Base-by-base conservation (phyloP, 2,888 invertebrate species). In the Andrena minutula region DNA sequence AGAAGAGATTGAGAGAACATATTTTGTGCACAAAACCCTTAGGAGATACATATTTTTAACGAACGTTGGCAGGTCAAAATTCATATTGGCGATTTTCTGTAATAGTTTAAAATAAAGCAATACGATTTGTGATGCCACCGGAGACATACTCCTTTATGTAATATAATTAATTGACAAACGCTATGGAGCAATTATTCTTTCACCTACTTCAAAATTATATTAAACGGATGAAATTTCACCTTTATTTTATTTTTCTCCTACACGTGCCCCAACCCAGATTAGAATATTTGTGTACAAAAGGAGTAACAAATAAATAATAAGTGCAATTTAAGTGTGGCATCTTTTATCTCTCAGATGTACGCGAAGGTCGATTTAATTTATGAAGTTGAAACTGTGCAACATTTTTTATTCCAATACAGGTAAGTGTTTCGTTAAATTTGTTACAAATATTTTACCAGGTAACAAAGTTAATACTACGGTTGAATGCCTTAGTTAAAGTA, bases 21-120 rank as follows among this genome's bases (percentile, higher is more conserved):
- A 82, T 82, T 82, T 83, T 82, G n/a, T 60, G 49, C 74, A 75
- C 60, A 56, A 72, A 28, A 23, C 60, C 32, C 26, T 32, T 26
- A 51, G 20, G 28, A 32, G 16, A 72, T 72, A 49, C 41, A 78
- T 83, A 78, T 78, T 82, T 83, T 82, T 64, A 53, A 53, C 28
- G 28, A 35, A 64, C 53, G 53, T 61, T 56, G 30, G 26, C 16
- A 12, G 32, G 47, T 74, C 16, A n/a, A 47, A 30, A 28, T 76
- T 35, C 26, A 56, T 58, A 49, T 16, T 49, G 30, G 12, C 26
- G 23, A 56, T 68, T 60, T 41, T 71, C 8, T 8, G 26, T 30
- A 8, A 61, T 78, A 47, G 60, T 32, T 61, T 49, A 4, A 56
- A 68, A 71, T 72, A 79, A 80, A 68, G 64, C 28, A 2, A 26